These are phyloP conservation scores for Morone saxatilis DNA, from an alignment of 2,113 vertebrate genomes.

Conservation along the genomic window DNA sequence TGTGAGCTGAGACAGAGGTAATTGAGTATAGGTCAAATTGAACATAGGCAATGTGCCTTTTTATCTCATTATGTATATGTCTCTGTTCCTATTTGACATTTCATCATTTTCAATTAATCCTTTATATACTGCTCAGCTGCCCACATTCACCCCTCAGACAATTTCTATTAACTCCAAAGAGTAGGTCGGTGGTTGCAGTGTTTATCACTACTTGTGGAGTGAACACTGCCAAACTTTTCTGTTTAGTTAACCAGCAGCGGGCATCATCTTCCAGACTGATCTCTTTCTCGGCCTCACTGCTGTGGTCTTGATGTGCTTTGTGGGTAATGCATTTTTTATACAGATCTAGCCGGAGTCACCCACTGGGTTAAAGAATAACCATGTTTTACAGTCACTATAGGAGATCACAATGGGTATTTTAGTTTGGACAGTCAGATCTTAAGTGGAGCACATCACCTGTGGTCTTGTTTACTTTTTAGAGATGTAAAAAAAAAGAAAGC, in stretches of 20 bases:
- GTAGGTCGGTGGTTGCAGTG: constrained; percentile 29
- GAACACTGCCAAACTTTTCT: constrained; percentile 30
- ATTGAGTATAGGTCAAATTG: constrained; percentile 16
- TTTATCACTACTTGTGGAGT: constrained; percentile 20
- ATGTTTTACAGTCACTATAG: not conserved
- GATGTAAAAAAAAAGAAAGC: not conserved
- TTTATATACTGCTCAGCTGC: constrained; percentile 23
- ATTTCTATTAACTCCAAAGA: constrained; percentile 49
- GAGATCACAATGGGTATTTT: not conserved
- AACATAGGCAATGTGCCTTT: constrained; percentile 4
- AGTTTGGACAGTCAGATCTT: constrained; percentile 13
- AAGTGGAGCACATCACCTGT: not conserved
- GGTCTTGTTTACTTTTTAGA: not conserved
- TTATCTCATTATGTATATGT: constrained; percentile 30
- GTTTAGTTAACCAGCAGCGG: not conserved
- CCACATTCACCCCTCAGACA: constrained; percentile 40
- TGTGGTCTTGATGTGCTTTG: not conserved
- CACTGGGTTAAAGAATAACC: constrained; percentile 12
- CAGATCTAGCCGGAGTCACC: not conserved
- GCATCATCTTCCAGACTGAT: not conserved
- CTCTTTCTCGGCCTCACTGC: constrained; percentile 1
- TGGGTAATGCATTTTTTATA: constrained; percentile 27
- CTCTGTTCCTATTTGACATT: constrained; percentile 48
- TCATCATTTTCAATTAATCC: constrained; percentile 54
- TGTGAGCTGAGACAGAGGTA: constrained; percentile 6